Evolutionary conservation across 2,113 vertebrate species (phyloP), one percentile per base, ranked within the genome.

Genomic region (Rhineura floridana): DNA sequence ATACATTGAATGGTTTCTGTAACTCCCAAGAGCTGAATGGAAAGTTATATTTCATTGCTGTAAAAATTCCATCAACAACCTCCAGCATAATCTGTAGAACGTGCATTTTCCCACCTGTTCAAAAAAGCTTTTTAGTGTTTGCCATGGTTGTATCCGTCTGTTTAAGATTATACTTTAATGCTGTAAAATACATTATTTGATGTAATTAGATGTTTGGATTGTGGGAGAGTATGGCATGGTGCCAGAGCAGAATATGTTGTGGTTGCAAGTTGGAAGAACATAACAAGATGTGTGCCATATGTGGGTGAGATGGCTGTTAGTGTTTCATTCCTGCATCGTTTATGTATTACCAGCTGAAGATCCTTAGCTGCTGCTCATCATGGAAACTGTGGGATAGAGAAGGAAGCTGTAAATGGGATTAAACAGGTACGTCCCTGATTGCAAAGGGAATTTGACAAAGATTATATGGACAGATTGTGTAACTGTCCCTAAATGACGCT

Each of bases 261-360:
- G 13, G 46, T 52, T 75, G 70, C 13, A 33, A 33, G 28, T 0
- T 3, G 3, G 15, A 81, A 59, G 65, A 85, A 62, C 84, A 85
- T 1, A 30, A 2, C 36, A 19, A 44, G 23, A 4, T 17, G 28
- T 10, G 12, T 39, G 33, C 30, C 0, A 0, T 36, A 1, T 46
- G 12, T 39, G 69, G 39, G 42, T 52, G n/a, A 82, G 6, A 0
- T 10, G n/a, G 1, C 0, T 69, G 73, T 48, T 82, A n/a, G 10
- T 62, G 42, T 10, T 72, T 10, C 2, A 59, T 69, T 86, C 42
- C 10, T 62, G 25, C 0, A 25, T 23, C 84, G 88, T 75, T 90
- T 81, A 28, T 55, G 44, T 36, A 33, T 84, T 84, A 39, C 36
- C 12, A 84, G 42, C 52, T 84, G 48, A 55, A 28, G 48, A 72